A percentile compares a stretch with the other conserved stretches of the same genome.
phyloP scores from a whole-genome alignment of 2,888 invertebrate genomes.

The Acanthosoma haemorrhoidale region DNA sequence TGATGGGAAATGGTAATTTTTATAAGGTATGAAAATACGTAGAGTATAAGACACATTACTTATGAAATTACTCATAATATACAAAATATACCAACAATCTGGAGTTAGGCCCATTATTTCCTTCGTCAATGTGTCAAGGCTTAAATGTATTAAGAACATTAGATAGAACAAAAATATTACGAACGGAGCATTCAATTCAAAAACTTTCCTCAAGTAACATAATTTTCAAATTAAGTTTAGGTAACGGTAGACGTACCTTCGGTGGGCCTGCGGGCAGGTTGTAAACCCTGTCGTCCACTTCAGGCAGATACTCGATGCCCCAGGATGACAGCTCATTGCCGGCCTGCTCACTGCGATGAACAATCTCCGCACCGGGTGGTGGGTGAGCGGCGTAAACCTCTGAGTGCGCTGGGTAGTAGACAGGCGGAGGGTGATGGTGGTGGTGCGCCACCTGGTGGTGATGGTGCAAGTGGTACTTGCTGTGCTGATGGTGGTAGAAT shows the following conservation, averaged over 20 bases:
- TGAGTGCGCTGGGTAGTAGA: constrained; percentile 41
- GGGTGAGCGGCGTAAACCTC: constrained; percentile 39
- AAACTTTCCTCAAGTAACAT: too few species aligned
- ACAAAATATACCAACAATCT: too few species aligned
- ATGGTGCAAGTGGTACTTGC: constrained; percentile 76
- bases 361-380: constrained; percentile 38
- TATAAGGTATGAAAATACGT: too few species aligned
- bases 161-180: too few species aligned
- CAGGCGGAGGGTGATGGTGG: constrained; percentile 55
- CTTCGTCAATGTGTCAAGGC: too few species aligned
- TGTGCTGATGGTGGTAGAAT: constrained; percentile 68
- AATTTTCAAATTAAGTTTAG: too few species aligned
- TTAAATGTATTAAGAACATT: too few species aligned
- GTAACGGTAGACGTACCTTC: neutral
- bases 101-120: too few species aligned
- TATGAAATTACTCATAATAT: too few species aligned
- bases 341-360: constrained; percentile 38
- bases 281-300: constrained; percentile 2
- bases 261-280: neutral
- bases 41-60: too few species aligned
- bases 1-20: too few species aligned
- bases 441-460: constrained; percentile 63
- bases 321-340: constrained; percentile 42
- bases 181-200: too few species aligned
- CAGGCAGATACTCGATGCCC: constrained; percentile 41